Evolutionary conservation across 2,888 invertebrate species (phyloP), one percentile per base, ranked within the genome.

Genomic region (Leptinotarsa peninsularis): DNA sequence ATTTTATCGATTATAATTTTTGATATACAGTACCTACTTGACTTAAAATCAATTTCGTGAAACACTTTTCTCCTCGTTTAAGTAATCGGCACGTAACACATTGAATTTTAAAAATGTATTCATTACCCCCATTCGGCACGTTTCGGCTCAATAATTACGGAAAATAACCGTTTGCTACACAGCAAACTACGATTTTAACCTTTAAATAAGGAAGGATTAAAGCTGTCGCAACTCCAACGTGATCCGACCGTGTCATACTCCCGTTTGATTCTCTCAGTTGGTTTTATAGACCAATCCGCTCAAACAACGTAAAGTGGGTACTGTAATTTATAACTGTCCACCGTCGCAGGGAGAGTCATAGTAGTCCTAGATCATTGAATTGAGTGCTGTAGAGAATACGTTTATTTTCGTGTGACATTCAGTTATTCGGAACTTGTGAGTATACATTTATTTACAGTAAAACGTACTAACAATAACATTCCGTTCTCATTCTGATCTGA

Each of bases 171-270:
- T 15, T 58, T 58, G 14, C 14, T 58, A 15, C 14, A 4, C 4
- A 15, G 14, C 23, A 15, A 23, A 23, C 21, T 21, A 23, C 58
- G 58, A 58, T 58, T 58, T 58, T 58, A 23, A 58, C 21, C 23
- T 14, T 21, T 23, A 58, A 21, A 14, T 14, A 58, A 4, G 3
- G 15, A 23, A 4, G 23, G 15, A 18, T 18, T 58, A 58, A 58
- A 23, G 58, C 10, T 23, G 21, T 23, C 4, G 14, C 13, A 3
- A 58, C 4, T 23, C 14, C 4, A 63, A 17, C n/a, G 17, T 33
- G n/a, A 43, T 63, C 13, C 33, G 33, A n/a, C 63, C 5, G 17
- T 63, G 63, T 63, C 43, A 63, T 63, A 63, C 33, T 63, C 63
- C 21, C 27, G 63, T 17, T 63, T n/a, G n/a, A n/a, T 43, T 43